phyloP scores from a whole-genome alignment of 2,113 vertebrate genomes.

The Barbus barbus region DNA sequence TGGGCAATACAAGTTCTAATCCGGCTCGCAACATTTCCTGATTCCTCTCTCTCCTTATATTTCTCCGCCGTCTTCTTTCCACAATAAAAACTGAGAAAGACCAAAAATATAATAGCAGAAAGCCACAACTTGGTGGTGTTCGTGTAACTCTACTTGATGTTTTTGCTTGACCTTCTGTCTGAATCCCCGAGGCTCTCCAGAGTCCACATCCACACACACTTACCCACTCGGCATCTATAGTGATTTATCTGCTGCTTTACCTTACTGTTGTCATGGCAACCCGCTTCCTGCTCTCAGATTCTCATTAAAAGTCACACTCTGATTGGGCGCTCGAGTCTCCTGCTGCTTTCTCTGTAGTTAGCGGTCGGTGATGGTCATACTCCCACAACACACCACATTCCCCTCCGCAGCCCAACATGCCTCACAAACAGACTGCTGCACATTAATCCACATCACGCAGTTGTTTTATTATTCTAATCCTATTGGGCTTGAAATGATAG shows the following conservation, averaged over 20 bases:
- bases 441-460: not conserved
- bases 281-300: not conserved
- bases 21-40: not conserved
- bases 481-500: no score
- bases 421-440: not conserved
- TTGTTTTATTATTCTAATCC: not conserved
- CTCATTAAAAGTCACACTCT: slow-evolving; percentile 5
- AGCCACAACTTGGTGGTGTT: not conserved
- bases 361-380: not conserved
- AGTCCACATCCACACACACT: no score
- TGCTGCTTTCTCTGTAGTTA: no score
- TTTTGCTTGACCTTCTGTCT: no score
- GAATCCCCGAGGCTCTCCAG: no score
- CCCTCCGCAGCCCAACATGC: no score
- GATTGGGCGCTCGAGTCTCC: slow-evolving; percentile 39
- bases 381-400: no score
- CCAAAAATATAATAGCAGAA: not conserved
- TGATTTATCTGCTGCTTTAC: slow-evolving; percentile 27
- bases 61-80: not conserved
- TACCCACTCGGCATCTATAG: not conserved
- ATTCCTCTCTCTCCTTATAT: not conserved
- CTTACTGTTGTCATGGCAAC: slow-evolving; percentile 52
- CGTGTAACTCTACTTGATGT: no score
- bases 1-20: no score
- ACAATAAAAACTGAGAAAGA: not conserved